Base-by-base conservation (phyloP, 2,797 vertebrate genomes). In the Chelmon rostratus region DNA sequence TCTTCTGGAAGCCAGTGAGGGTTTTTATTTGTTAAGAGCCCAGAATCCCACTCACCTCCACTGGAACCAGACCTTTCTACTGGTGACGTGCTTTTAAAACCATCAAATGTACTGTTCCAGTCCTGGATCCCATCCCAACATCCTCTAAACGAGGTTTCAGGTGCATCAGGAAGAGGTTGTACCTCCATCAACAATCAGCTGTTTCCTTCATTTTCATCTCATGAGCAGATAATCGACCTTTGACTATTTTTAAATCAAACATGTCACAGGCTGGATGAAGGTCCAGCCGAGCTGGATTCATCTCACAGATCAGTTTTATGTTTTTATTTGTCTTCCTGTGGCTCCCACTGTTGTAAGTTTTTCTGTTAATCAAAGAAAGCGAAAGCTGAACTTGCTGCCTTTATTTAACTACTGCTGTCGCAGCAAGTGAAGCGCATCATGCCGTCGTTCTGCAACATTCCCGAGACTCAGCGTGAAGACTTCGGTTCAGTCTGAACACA, bases 401-500 rank as follows among this genome's bases (percentile, higher is more conserved):
- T 86, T 63, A 47, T 82, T 15, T 56, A 84, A 38, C 40, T 77
- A 18, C 44, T 72, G 84, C 62, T 56, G 70, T 63, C 42, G 56
- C 46, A 42, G 65, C 50, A 21, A 58, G 50, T 18, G 21, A 66
- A 64, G 61, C 44, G 71, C 59, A 69, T 18, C 38, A 23, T 0
- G 3, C 18, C 44, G 42, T 8, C 46, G 33, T 49, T 79, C 78
- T 76, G 57, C 65, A 57, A 83, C 85, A 84, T 84, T 88, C 78
- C 78, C 71, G 52, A 59, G 69, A 70, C 74, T 80, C 38, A 2
- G 13, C 49, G 46, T n/a, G 19, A 31, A 19, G 13, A 5, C 5
- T 21, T 37, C 6, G 28, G 44, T 18, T n/a, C 33, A 70, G 61
- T 68, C 21, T 8, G n/a, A 63, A 40, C 44, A 25, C 50, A 38